phyloP scores from a whole-genome alignment of 2,888 invertebrate species.

The Oscheius sp. region DNA sequence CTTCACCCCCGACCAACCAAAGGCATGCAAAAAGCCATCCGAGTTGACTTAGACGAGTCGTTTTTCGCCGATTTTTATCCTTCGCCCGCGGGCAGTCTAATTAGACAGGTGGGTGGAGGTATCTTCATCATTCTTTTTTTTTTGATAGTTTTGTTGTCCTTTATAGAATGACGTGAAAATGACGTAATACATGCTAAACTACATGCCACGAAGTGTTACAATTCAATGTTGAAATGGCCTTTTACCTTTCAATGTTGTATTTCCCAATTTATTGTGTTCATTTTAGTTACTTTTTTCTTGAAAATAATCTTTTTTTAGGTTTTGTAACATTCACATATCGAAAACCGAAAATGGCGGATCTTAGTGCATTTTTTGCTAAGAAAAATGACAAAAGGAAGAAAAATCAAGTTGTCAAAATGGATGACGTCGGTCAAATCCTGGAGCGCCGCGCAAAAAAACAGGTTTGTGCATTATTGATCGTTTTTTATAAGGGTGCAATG shows the following conservation, averaged over 20 bases:
- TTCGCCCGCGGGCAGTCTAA: not conserved
- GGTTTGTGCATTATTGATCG: slow-evolving; percentile 29
- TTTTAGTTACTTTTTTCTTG: not conserved
- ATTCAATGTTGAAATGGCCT: not conserved
- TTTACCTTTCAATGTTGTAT: not conserved
- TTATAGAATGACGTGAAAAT: not conserved
- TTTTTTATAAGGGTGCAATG: not conserved
- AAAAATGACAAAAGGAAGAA: slow-evolving; percentile 67
- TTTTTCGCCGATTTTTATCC: slow-evolving; percentile 9
- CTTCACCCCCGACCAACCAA: too few species aligned
- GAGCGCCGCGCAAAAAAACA: slow-evolving; percentile 57
- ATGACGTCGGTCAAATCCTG: slow-evolving; percentile 61
- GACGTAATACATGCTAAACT: not conserved
- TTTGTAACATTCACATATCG: slow-evolving; percentile 22
- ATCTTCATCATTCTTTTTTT: not conserved
- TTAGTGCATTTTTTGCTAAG: slow-evolving; percentile 65
- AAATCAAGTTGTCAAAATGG: slow-evolving; percentile 57
- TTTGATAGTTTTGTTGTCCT: not conserved
- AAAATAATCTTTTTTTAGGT: not conserved
- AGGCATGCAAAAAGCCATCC: slow-evolving; percentile 23
- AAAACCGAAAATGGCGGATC: slow-evolving; percentile 56
- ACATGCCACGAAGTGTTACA: not conserved
- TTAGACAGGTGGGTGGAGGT: slow-evolving; percentile 14
- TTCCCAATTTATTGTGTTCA: not conserved
- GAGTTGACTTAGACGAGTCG: slow-evolving; percentile 11